phyloP scores from a whole-genome alignment of 2,797 vertebrate genomes.

The Danionella dracula region DNA sequence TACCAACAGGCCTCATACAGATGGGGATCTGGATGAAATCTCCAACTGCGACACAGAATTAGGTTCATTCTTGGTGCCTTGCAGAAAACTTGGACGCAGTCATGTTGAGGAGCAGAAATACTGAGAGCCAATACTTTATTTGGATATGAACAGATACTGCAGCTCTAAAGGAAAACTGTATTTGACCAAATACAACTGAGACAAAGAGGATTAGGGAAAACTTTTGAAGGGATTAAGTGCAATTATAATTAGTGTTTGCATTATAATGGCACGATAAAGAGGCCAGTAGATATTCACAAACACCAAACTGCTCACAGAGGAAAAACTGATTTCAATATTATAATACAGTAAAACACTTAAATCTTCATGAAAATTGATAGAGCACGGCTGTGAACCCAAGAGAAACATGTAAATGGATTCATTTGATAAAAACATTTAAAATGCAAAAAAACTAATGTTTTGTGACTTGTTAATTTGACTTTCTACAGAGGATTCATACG shows the following conservation, averaged over 20 bases:
- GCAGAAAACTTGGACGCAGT: background rate
- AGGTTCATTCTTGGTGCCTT: constrained; percentile 2
- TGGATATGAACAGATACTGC: constrained; percentile 4
- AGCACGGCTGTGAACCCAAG: too few relatives aligned
- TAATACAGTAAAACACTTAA: too few relatives aligned
- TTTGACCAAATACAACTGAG: background rate
- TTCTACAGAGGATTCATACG: too few relatives aligned
- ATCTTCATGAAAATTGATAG: too few relatives aligned
- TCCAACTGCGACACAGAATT: constrained; percentile 2
- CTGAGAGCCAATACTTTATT: too few relatives aligned
- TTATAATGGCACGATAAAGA: background rate
- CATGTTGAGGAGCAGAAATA: background rate
- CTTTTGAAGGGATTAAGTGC: constrained; percentile 24
- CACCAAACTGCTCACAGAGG: too few relatives aligned
- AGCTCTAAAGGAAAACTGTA: background rate
- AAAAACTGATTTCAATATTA: too few relatives aligned
- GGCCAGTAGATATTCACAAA: constrained; percentile 8
- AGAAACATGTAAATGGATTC: too few relatives aligned
- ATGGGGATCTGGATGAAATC: constrained; percentile 14
- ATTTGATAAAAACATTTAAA: too few relatives aligned
- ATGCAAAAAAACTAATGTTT: background rate
- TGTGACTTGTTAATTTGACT: background rate
- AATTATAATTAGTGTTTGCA: too few relatives aligned
- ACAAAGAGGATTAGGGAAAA: constrained; percentile 3
- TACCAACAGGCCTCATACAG: constrained; percentile 25